Evolutionary conservation across 2,113 vertebrate genomes (phyloP).

Genomic region (Poeciliopsis prolifica): DNA sequence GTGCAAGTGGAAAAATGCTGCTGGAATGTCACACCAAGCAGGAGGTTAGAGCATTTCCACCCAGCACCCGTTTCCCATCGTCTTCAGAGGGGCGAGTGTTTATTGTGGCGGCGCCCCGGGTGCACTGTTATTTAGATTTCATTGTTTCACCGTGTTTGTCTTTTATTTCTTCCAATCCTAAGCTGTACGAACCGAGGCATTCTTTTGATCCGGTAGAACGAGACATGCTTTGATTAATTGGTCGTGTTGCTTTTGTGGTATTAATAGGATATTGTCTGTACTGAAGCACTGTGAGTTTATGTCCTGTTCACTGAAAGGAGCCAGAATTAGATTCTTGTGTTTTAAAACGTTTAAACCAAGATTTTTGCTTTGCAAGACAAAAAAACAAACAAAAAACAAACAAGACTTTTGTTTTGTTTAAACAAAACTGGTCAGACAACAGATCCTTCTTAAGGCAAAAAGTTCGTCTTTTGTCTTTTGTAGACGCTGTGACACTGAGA

Average conservation of each 20-base stretch:
- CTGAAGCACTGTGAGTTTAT: constrained; percentile 38
- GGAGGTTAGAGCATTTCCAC: constrained; percentile 49
- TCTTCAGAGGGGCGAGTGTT: constrained; percentile 60
- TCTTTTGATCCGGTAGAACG: constrained; percentile 45
- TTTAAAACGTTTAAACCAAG: background rate
- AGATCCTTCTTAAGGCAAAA: background rate
- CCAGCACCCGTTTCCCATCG: constrained; percentile 63
- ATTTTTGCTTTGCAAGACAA: background rate
- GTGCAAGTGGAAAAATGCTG: constrained; percentile 47
- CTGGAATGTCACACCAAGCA: constrained; percentile 51
- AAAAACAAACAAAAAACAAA: too few relatives aligned
- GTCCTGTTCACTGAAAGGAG: constrained; percentile 11
- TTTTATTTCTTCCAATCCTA: constrained; percentile 25
- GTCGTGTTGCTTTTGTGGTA: constrained; percentile 55
- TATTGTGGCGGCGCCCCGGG: constrained; percentile 49
- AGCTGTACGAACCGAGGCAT: constrained; percentile 60
- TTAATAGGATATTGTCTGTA: constrained; percentile 63
- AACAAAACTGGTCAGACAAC: background rate
- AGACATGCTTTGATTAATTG: constrained; percentile 56
- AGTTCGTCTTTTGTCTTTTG: background rate
- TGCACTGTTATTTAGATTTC: constrained; percentile 53
- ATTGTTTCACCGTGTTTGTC: constrained; percentile 69
- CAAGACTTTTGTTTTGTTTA: background rate
- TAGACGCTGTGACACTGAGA: background rate
- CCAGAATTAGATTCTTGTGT: constrained; percentile 23